A percentile compares a stretch with the other conserved stretches of the same genome.
Conservation (phyloP, 2,888 invertebrate genomes). For the Rugalucina vietnamica region DNA sequence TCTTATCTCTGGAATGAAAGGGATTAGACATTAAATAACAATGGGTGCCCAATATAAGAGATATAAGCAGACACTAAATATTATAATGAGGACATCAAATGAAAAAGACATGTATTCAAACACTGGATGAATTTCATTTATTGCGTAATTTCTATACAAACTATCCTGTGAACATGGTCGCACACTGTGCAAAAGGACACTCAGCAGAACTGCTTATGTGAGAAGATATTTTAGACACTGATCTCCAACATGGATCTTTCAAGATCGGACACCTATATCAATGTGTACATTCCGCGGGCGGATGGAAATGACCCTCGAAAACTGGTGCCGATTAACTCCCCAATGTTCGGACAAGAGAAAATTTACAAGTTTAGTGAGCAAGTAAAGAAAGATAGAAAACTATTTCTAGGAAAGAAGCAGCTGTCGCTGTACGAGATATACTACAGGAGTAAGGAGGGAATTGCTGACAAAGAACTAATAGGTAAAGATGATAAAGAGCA, state of each 20-base stretch:
- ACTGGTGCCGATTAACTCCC: constrained; percentile 55
- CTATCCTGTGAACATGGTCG: too few relatives aligned
- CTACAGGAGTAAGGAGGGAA: constrained; percentile 50
- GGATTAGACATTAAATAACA: too few relatives aligned
- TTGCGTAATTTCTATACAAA: too few relatives aligned
- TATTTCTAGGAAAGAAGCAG: constrained; percentile 67
- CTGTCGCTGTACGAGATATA: constrained; percentile 60
- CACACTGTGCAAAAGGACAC: too few relatives aligned
- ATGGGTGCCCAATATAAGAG: too few relatives aligned
- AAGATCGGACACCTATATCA: constrained; percentile 62
- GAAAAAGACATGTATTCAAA: too few relatives aligned
- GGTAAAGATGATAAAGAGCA: background rate
- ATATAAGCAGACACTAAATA: too few relatives aligned
- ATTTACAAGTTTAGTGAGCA: constrained; percentile 74
- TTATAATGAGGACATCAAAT: too few relatives aligned
- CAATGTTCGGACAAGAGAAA: constrained; percentile 58
- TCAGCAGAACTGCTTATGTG: too few relatives aligned
- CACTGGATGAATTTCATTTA: too few relatives aligned
- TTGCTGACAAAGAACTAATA: constrained; percentile 16
- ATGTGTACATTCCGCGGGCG: constrained; percentile 66
- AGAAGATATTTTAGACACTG: too few relatives aligned
- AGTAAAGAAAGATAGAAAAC: constrained; percentile 68
- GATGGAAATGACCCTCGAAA: constrained; percentile 57
- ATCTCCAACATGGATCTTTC: constrained; percentile 54
- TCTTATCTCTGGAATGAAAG: too few relatives aligned